These are phyloP conservation scores for Dolichopus griseipennis DNA, from an alignment of 2,888 invertebrate genomes.

Conservation along the genomic window DNA sequence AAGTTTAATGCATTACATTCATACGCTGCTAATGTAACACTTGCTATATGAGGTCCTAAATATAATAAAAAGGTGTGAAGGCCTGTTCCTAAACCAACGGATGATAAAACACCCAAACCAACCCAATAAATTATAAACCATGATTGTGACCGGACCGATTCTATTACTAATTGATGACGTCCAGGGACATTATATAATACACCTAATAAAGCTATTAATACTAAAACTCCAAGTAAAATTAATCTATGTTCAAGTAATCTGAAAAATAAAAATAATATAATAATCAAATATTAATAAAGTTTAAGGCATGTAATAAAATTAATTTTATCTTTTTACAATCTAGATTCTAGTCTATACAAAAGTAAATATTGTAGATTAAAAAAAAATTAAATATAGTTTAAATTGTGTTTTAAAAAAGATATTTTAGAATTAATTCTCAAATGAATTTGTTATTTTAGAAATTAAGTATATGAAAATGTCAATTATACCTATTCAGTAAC, in stretches of 20 bases:
- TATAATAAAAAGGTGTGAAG: slow-evolving; percentile 97
- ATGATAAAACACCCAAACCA: slow-evolving; percentile 88
- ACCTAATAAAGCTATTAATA: slow-evolving; percentile 38
- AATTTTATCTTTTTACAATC: not conserved
- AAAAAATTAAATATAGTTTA: too few species aligned
- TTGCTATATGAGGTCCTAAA: slow-evolving; percentile 97
- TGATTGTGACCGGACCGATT: slow-evolving; percentile 37
- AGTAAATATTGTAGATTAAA: too few species aligned
- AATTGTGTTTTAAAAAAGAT: too few species aligned
- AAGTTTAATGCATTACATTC: slow-evolving; percentile 93
- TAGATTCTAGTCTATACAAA: too few species aligned
- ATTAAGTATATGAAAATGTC: too few species aligned
- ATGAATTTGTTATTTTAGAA: too few species aligned
- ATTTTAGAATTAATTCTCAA: too few species aligned
- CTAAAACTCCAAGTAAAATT: slow-evolving; percentile 34
- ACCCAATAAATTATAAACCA: slow-evolving; percentile 71
- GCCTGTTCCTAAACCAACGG: slow-evolving; percentile 96
- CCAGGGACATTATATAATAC: slow-evolving; percentile 40
- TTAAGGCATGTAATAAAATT: not conserved
- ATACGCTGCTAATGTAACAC: slow-evolving; percentile 95
- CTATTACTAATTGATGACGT: slow-evolving; percentile 38
- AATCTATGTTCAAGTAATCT: slow-evolving; percentile 39
- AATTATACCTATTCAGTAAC: too few species aligned
- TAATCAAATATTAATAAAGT: not conserved
- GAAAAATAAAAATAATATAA: slow-evolving; percentile 14